Evolutionary conservation across 1,140 invertebrate species (phyloP), one percentile per base, ranked within the genome.

Genomic region (Lepidotrigona ventralis): DNA sequence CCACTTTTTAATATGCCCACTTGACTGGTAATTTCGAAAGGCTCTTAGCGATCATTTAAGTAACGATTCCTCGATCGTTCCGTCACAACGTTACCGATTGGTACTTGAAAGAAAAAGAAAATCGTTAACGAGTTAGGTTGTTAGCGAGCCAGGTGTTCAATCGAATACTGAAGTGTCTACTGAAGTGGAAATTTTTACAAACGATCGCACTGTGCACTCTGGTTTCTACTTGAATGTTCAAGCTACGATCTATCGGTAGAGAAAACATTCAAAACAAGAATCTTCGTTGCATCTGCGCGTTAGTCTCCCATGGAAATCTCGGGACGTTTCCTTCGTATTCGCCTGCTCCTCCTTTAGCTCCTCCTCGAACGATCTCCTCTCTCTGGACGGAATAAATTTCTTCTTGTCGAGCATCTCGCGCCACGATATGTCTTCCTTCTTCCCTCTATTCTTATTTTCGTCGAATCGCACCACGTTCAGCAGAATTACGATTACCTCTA

Each of bases 381-480:
- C 39, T 46, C 39, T 46, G 39, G 71, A 51, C 69, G 14, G 58
- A 58, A 58, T 74, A 74, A 79, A 81, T 81, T 80, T 60, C 77
- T 70, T 75, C 78, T 84, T 69, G 77, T 46, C 70, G 63, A 46
- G 51, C 29, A 80, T 74, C 78, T 71, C 63, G 69, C 70, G n/a
- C 70, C 70, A 56, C 79, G 60, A 84, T 84, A 75, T 58, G 54
- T 78, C 60, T 70, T 83, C 23, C 56, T 26, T 33, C 64, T 19
- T 21, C 63, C 58, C 70, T 76, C 70, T 53, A 60, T 26, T 69
- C 69, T 56, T 56, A 23, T 60, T 80, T 69, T 39, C 12, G 21
- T 46, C 6, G n/a, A 63, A 60, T 77, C 73, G 39, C 81, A 66
- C 66, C 54, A 19, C 14, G 54, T 64, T 33, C 83, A 21, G 51